Conservation (phyloP, 2,797 vertebrate genomes). For the Alouatta caraya region DNA sequence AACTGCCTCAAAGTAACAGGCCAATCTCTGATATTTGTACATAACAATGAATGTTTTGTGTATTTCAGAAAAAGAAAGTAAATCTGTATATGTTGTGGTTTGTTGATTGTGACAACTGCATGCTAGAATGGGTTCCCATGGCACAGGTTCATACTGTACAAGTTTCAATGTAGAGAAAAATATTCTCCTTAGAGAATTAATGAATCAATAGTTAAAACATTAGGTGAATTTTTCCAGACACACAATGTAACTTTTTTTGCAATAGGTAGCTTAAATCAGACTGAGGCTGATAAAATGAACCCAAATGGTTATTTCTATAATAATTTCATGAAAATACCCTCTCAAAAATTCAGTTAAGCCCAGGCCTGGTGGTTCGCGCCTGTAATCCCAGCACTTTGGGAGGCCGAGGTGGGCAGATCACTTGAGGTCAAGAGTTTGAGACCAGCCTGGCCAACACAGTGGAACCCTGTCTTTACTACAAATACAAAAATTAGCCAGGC, state of each 20-base stretch:
- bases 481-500: no score
- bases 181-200: background rate
- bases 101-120: background rate
- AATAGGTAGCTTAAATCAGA: constrained; percentile 26
- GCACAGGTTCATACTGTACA: background rate
- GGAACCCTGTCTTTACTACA: background rate
- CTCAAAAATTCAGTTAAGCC: constrained; percentile 30
- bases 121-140: background rate
- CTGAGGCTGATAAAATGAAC: background rate
- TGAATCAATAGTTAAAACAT: constrained; percentile 22
- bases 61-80: constrained; percentile 12
- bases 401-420: background rate
- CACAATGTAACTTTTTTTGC: background rate
- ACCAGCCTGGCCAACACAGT: background rate
- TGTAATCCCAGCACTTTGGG: background rate
- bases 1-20: background rate
- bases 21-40: background rate
- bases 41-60: background rate
- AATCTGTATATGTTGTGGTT: background rate
- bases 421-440: background rate
- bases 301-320: background rate
- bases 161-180: background rate
- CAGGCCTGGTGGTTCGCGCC: background rate
- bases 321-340: background rate
- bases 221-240: background rate